phyloP scores from a whole-genome alignment of 2,113 vertebrate genomes.

The Anolis carolinensis region DNA sequence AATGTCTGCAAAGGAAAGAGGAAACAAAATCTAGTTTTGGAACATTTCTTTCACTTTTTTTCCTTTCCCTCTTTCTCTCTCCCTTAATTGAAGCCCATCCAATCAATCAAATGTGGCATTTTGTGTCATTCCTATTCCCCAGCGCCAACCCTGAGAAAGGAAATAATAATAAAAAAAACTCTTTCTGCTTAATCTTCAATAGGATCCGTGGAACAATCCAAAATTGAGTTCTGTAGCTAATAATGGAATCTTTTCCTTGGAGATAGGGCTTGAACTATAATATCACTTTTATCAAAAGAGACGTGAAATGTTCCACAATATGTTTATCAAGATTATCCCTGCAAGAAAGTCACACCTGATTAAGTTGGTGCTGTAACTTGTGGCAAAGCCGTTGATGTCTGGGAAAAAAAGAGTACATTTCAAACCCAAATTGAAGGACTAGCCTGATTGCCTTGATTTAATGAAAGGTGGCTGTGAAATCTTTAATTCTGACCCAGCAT shows the following conservation, averaged over 20 bases:
- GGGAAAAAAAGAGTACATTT: constrained; percentile 35
- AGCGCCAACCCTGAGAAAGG: neutral
- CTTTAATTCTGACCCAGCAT: constrained; percentile 58
- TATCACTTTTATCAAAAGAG: constrained; percentile 21
- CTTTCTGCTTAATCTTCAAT: neutral
- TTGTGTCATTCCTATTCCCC: neutral
- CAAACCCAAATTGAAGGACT: constrained; percentile 54
- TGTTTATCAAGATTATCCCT: constrained; percentile 47
- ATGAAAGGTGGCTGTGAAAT: constrained; percentile 67
- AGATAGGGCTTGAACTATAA: constrained; percentile 3
- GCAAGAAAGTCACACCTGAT: constrained; percentile 44
- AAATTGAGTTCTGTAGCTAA: neutral
- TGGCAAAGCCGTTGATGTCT: constrained; percentile 41
- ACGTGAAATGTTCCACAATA: neutral
- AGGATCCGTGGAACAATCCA: neutral
- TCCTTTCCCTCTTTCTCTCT: neutral
- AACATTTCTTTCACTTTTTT: neutral
- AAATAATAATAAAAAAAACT: no score
- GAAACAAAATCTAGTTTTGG: neutral
- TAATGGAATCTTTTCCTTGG: neutral
- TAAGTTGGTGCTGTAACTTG: constrained; percentile 48
- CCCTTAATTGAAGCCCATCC: constrained; percentile 1
- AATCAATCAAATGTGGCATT: constrained; percentile 4
- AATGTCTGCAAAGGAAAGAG: neutral
- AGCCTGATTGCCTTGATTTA: constrained; percentile 67